Conservation (phyloP, 2,888 invertebrate species). For the Eucriotettix oculatus region DNA sequence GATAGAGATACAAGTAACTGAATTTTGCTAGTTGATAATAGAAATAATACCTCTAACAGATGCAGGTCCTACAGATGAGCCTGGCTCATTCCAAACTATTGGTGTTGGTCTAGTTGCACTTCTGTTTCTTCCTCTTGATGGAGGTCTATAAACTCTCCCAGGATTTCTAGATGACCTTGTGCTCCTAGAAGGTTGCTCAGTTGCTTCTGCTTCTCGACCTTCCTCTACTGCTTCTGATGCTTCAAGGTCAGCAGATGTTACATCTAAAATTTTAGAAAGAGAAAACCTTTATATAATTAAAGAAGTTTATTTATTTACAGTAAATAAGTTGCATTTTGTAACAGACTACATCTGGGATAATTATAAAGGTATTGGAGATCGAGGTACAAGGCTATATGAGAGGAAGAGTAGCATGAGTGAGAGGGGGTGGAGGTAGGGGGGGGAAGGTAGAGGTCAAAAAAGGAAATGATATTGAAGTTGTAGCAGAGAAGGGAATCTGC, state of each 20-base stretch:
- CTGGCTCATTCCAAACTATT: constrained; percentile 38
- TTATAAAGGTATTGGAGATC: not conserved
- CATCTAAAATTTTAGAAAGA: constrained; percentile 21
- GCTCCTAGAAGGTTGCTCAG: constrained; percentile 40
- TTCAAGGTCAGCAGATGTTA: constrained; percentile 46
- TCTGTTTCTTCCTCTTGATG: constrained; percentile 16
- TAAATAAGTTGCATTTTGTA: not conserved
- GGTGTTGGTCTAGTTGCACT: constrained; percentile 33
- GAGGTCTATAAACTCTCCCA: constrained; percentile 19
- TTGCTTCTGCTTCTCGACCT: constrained; percentile 67
- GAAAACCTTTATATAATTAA: not conserved
- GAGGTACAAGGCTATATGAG: too few species aligned
- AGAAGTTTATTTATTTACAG: not conserved
- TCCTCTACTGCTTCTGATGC: constrained; percentile 31
- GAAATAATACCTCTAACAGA: not conserved
- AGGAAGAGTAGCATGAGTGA: too few species aligned
- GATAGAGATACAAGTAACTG: too few species aligned
- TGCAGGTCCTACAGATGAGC: constrained; percentile 4
- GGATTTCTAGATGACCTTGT: constrained; percentile 19
- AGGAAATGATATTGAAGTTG: too few species aligned
- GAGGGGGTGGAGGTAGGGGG: too few species aligned
- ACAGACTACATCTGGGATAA: not conserved
- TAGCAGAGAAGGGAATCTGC: too few species aligned
- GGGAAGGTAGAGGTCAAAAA: too few species aligned
- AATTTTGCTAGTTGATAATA: too few species aligned